Evolutionary conservation across 2,113 vertebrate species (phyloP).

Genomic region (Pomatostomus ruficeps): DNA sequence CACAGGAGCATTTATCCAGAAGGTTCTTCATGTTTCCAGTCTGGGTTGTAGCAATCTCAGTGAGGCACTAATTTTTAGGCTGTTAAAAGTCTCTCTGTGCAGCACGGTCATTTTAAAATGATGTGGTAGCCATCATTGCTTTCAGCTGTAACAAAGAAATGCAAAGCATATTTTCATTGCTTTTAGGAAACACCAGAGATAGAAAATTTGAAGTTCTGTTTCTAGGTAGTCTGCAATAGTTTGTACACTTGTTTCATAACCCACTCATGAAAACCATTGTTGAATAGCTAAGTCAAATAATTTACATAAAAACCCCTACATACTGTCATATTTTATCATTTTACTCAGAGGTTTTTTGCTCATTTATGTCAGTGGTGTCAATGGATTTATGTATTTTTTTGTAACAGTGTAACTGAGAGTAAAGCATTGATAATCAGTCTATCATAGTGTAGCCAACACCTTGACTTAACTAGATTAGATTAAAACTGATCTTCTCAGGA

Average conservation of each 20-base stretch:
- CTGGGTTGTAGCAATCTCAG: slow-evolving; percentile 26
- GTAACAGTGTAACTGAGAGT: not conserved
- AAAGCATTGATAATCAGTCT: not conserved
- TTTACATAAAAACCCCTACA: not conserved
- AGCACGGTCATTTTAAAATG: slow-evolving; percentile 83
- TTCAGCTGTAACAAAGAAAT: slow-evolving; percentile 79
- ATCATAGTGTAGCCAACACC: not conserved
- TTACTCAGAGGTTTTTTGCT: not conserved
- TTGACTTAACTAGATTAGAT: not conserved
- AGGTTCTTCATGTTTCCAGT: slow-evolving; percentile 32
- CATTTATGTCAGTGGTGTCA: not conserved
- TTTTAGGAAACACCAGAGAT: not conserved
- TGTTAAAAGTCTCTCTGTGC: slow-evolving; percentile 17
- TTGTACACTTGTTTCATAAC: not conserved
- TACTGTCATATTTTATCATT: not conserved
- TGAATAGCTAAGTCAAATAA: not conserved
- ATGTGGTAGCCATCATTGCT: slow-evolving; percentile 85
- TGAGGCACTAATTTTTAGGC: slow-evolving; percentile 39
- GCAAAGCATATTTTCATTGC: not conserved
- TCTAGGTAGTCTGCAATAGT: not conserved
- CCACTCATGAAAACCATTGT: not conserved
- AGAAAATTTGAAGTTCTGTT: not conserved
- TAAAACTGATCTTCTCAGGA: not conserved
- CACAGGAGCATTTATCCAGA: slow-evolving; percentile 34
- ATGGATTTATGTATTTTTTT: not conserved